Conservation (phyloP, 2,113 vertebrate species). For the Pseudopodoces humilis region DNA sequence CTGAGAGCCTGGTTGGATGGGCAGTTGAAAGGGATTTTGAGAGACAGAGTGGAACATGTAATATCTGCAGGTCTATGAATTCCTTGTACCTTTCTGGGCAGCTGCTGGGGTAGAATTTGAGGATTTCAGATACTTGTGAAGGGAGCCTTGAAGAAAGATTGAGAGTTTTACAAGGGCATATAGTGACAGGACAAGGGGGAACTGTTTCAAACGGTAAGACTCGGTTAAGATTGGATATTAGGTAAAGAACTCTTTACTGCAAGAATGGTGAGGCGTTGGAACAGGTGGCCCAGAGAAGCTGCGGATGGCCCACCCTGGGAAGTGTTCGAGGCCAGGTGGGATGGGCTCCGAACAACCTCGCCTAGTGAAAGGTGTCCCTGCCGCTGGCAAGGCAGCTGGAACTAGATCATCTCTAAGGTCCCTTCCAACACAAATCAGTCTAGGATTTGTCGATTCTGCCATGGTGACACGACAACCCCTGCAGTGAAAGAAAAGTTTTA, state of each 20-base stretch:
- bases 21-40: neutral
- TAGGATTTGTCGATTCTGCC: rapidly evolving
- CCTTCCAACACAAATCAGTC: neutral
- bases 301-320: neutral
- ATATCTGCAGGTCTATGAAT: neutral
- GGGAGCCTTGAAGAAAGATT: neutral
- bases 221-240: neutral
- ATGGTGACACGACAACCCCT: rapidly evolving
- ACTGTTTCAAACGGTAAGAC: neutral
- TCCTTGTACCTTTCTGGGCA: neutral
- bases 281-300: neutral
- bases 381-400: neutral
- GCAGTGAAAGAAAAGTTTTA: neutral
- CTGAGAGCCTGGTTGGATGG: neutral
- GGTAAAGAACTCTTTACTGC: neutral
- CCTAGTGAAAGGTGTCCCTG: rapidly evolving
- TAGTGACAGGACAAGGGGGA: neutral
- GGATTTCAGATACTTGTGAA: neutral
- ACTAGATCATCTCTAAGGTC: too few species aligned
- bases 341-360: too few species aligned
- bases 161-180: neutral
- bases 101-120: neutral
- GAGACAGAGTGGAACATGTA: neutral
- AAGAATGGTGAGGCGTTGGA: neutral
- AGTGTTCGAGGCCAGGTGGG: rapidly evolving